Evolutionary conservation across 2,113 vertebrate species (phyloP).

Genomic region (Aphelocoma coerulescens): DNA sequence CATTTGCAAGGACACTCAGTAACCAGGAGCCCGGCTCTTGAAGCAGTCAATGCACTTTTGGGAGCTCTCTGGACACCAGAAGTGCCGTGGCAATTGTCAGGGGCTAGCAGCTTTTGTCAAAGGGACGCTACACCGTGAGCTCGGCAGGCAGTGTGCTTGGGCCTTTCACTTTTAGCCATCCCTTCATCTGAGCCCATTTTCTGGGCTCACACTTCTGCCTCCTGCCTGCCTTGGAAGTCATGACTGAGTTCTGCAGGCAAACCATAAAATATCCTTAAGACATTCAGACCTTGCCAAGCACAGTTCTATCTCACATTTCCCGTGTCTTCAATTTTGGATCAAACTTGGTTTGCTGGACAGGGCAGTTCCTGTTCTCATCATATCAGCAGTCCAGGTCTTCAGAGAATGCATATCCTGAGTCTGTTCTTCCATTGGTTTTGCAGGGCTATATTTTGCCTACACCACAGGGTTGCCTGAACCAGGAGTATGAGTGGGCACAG

Average conservation of each 20-base stretch:
- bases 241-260: neutral
- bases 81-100: neutral
- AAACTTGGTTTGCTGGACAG: neutral
- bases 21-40: neutral
- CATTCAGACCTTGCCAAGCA: neutral
- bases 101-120: neutral
- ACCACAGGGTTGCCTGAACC: rapidly evolving
- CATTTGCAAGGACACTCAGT: neutral
- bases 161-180: neutral
- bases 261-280: neutral
- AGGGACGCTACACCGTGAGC: rapidly evolving
- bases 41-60: neutral
- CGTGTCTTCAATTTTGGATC: neutral
- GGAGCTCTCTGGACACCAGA: neutral
- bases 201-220: neutral
- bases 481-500: neutral
- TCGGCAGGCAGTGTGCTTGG: neutral
- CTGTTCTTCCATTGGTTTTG: neutral
- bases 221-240: neutral
- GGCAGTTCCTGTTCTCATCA: neutral
- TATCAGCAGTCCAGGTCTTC: neutral
- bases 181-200: neutral
- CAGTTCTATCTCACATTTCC: neutral
- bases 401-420: neutral
- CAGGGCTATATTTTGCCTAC: neutral